Base-by-base conservation (phyloP, 2,888 invertebrate species). In the Mesorhabditis spiculigera region DNA sequence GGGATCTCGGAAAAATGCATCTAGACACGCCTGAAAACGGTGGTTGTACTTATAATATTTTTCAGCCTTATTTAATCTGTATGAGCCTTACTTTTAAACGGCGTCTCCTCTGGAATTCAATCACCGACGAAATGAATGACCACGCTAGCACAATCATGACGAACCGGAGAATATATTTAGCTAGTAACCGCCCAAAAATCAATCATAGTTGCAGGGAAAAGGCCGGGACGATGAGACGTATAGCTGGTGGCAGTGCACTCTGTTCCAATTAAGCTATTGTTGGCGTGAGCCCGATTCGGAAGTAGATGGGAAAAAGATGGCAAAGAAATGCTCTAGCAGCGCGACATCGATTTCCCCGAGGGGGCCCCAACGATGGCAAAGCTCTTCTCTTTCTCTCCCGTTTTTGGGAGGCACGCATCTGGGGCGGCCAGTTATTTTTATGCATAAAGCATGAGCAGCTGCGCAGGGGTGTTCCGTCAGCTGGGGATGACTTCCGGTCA, bases 21-120 rank as follows among this genome's bases (percentile, higher is more conserved):
- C 58, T 13, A 50, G 58, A 50, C 8, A 10, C n/a, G n/a, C 10
- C 58, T 50, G 58, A 50, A 50, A 50, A 28, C 28, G 28, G 28
- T 28, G 28, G 28, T 3, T 28, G 28, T 28, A 28, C 28, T 28
- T 28, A 28, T 28, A 28, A 1, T 28, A 28, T 28, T 50, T 50
- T 50, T 50, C 58, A 50, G 58, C n/a, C n/a, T 50, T 13, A 13
- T n/a, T 10, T 10, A n/a, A n/a, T 50, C n/a, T 13, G n/a, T n/a
- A 13, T 10, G 58, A n/a, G 58, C n/a, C 10, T 13, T 13, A 50
- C 58, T n/a, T 50, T 50, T n/a, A 50, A n/a, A 13, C 58, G 58
- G n/a, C 58, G 58, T 50, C 58, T 50, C n/a, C 58, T 50, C n/a
- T 50, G 58, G n/a, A 50, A 50, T 13, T 50, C 58, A n/a, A 50